Evolutionary conservation across 2,113 vertebrate species (phyloP).

Genomic region (Mungos mungo): DNA sequence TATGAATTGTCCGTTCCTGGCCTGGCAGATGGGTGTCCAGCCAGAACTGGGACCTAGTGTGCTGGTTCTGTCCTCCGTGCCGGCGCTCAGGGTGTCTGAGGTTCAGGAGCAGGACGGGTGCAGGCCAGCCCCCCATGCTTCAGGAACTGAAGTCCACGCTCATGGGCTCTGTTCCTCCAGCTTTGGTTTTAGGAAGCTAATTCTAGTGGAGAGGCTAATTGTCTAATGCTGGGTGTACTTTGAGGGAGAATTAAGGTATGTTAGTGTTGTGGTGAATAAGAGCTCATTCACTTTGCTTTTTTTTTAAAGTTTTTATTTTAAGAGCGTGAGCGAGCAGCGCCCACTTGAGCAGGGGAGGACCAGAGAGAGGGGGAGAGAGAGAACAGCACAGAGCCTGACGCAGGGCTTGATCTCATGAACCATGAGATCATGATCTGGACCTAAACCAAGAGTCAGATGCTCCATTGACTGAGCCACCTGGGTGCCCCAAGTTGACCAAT

Average conservation of each 20-base stretch:
- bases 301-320: too few species aligned
- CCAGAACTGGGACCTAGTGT: neutral
- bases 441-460: too few species aligned
- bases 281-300: neutral
- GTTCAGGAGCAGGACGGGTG: neutral
- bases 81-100: neutral
- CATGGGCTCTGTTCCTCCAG: neutral
- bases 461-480: too few species aligned
- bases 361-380: too few species aligned
- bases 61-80: neutral
- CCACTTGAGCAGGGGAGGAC: too few species aligned
- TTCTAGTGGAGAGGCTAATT: neutral
- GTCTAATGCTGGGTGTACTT: neutral
- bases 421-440: too few species aligned
- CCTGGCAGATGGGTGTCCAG: neutral
- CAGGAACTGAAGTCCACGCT: neutral
- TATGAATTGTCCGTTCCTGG: neutral
- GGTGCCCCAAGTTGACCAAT: too few species aligned
- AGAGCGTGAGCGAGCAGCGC: too few species aligned
- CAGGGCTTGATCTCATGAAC: too few species aligned
- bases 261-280: neutral
- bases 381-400: too few species aligned
- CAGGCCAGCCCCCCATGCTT: neutral
- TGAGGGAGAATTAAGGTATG: slow-evolving; percentile 7
- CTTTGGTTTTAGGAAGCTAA: neutral